These are phyloP conservation scores for Eulithis testata DNA, from an alignment of 2,888 invertebrate species.

Conservation along the genomic window DNA sequence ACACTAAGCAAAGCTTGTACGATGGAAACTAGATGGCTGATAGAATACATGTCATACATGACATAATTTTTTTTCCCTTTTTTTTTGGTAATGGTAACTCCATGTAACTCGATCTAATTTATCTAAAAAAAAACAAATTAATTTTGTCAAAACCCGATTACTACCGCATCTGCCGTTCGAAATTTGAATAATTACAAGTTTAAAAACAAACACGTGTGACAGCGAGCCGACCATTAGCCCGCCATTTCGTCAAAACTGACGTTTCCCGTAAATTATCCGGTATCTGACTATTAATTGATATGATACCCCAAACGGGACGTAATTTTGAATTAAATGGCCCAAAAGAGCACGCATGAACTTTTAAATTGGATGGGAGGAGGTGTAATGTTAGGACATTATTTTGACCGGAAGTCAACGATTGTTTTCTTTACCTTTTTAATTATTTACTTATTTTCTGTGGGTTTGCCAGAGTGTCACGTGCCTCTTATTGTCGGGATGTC, in stretches of 20 bases:
- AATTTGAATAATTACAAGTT: slow-evolving; percentile 77
- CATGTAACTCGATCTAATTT: slow-evolving; percentile 1
- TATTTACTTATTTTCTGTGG: background rate
- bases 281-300: slow-evolving; percentile 38
- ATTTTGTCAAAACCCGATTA: slow-evolving; percentile 46
- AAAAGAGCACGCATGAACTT: slow-evolving; percentile 43
- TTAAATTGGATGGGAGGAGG: slow-evolving; percentile 35
- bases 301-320: slow-evolving; percentile 49
- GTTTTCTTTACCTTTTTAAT: background rate
- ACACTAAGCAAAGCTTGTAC: too few species aligned
- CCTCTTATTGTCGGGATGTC: too few species aligned
- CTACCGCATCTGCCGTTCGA: slow-evolving; percentile 74
- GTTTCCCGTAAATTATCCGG: slow-evolving; percentile 65
- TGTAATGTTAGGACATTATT: slow-evolving; percentile 20
- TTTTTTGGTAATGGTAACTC: too few species aligned
- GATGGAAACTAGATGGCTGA: too few species aligned
- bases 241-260: slow-evolving; percentile 70
- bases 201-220: slow-evolving; percentile 46
- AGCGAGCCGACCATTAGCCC: slow-evolving; percentile 47
- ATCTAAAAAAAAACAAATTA: slow-evolving; percentile 27
- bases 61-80: too few species aligned
- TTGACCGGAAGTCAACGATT: slow-evolving; percentile 17
- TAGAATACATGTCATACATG: too few species aligned
- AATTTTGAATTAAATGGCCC: slow-evolving; percentile 60
- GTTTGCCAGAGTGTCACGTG: too few species aligned